These are phyloP conservation scores for Nothura maculosa DNA, from an alignment of 2,797 vertebrate genomes.

Conservation along the genomic window DNA sequence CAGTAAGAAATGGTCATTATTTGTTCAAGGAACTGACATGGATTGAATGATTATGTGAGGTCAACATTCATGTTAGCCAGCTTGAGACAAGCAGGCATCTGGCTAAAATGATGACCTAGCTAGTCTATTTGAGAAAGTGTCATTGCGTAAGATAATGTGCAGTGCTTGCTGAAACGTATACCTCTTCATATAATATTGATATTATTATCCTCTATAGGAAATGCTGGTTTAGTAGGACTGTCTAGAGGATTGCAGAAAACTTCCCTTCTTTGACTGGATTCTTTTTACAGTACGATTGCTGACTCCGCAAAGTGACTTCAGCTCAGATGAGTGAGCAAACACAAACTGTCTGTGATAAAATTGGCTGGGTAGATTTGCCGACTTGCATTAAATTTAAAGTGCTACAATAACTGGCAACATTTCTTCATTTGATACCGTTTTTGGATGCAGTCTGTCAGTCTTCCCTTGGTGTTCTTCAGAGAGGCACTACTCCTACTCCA, in stretches of 20 bases:
- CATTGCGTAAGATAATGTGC: background rate
- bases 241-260: background rate
- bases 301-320: background rate
- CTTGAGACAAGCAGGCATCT: background rate
- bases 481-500: background rate
- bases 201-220: background rate
- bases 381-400: background rate
- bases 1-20: background rate
- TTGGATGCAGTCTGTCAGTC: conserved; percentile 16
- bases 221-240: background rate
- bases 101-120: background rate
- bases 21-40: background rate
- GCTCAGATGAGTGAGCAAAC: background rate
- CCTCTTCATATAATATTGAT: background rate
- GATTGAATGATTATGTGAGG: background rate
- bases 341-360: background rate
- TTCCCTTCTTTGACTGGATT: background rate
- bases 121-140: background rate
- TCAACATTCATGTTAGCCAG: background rate
- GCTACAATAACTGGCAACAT: background rate
- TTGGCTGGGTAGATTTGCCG: background rate
- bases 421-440: background rate
- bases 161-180: background rate
- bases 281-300: background rate
- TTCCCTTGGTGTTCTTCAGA: background rate